These are phyloP conservation scores for Patagioenas fasciata DNA, from an alignment of 2,113 vertebrate genomes.

Conservation along the genomic window DNA sequence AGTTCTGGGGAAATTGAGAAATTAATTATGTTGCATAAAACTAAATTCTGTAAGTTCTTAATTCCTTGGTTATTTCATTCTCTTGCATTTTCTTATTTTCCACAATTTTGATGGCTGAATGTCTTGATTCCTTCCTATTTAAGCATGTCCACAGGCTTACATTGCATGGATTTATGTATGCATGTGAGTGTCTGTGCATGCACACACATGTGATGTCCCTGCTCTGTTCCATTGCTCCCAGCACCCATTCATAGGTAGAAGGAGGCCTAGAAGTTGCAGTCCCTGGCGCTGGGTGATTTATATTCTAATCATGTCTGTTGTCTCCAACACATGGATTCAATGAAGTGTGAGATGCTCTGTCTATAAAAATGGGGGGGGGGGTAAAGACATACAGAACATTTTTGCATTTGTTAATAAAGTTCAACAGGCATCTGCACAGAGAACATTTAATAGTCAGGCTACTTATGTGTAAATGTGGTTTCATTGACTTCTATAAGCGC, in stretches of 20 bases:
- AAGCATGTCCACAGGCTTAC: background rate
- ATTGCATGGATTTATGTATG: background rate
- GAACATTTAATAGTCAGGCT: background rate
- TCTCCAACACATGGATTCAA: conserved; percentile 11
- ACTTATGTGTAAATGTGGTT: background rate
- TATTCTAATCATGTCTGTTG: background rate
- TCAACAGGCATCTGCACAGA: background rate
- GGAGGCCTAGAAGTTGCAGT: background rate
- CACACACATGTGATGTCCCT: fast-evolving
- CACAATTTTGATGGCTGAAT: background rate
- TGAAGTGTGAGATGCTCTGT: background rate
- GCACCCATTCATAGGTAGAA: background rate
- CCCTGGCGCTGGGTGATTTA: background rate
- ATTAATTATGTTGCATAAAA: background rate
- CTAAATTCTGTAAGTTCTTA: background rate
- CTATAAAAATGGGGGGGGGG: background rate
- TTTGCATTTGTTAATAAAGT: background rate
- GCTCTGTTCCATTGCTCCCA: background rate
- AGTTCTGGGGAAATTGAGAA: background rate
- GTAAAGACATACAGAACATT: background rate
- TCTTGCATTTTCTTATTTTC: background rate
- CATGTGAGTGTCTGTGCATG: fast-evolving
- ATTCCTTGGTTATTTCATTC: background rate
- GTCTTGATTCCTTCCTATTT: background rate
- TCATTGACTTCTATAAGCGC: conserved; percentile 30